Evolutionary conservation across 1,140 invertebrate genomes (phyloP).

Genomic region (Trypoxylus dichotomus): DNA sequence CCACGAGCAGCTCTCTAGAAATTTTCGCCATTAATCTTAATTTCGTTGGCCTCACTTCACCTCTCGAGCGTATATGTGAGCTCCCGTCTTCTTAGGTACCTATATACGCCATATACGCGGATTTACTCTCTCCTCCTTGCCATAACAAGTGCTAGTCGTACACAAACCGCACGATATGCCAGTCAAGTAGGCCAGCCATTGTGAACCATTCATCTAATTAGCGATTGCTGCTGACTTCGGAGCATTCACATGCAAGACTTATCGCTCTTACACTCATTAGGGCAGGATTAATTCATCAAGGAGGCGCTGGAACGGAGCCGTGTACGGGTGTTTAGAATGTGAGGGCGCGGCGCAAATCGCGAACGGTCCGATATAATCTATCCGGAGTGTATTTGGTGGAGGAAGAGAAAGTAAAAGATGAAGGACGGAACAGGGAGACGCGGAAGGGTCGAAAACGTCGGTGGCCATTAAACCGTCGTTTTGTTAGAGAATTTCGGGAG

Average conservation of each 20-base stretch:
- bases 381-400: background rate
- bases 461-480: background rate
- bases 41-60: slow-evolving; percentile 16
- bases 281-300: slow-evolving; percentile 41
- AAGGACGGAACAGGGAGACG: background rate
- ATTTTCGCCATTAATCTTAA: slow-evolving; percentile 34
- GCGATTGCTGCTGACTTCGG: slow-evolving; percentile 45
- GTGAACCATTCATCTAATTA: slow-evolving; percentile 51
- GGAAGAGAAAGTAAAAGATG: background rate
- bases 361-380: background rate
- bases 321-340: slow-evolving; percentile 33
- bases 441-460: background rate
- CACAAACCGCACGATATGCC: slow-evolving; percentile 43
- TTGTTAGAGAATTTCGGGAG: background rate
- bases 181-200: slow-evolving; percentile 45
- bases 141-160: slow-evolving; percentile 41
- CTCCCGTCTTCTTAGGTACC: background rate
- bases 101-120: slow-evolving; percentile 23
- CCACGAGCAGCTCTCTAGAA: background rate
- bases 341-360: background rate
- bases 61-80: background rate
- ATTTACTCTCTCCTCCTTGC: slow-evolving; percentile 23
- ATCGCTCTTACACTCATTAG: slow-evolving; percentile 49
- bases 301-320: slow-evolving; percentile 37
- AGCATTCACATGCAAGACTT: slow-evolving; percentile 49